Conservation (phyloP, 2,113 vertebrate genomes). For the Chamaetylas fuelleborni region DNA sequence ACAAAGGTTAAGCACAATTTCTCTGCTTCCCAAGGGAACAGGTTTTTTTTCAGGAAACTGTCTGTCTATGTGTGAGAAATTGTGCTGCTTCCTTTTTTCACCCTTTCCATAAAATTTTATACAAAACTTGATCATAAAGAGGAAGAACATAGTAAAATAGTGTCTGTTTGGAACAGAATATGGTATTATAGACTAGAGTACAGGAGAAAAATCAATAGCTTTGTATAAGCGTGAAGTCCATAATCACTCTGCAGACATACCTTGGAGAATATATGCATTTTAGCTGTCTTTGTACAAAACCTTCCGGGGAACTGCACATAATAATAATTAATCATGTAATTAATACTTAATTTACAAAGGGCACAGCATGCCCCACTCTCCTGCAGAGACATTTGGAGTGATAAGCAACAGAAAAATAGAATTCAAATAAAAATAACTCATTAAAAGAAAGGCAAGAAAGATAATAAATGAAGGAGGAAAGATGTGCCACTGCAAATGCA, state of each 20-base stretch:
- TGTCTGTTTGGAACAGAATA: neutral
- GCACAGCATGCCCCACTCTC: slow-evolving; percentile 10
- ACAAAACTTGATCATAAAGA: neutral
- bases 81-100: neutral
- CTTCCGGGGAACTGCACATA: slow-evolving; percentile 30
- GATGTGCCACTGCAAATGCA: neutral
- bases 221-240: slow-evolving; percentile 34
- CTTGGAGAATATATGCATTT: slow-evolving; percentile 56
- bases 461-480: slow-evolving; percentile 6
- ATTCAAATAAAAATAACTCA: slow-evolving; percentile 24
- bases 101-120: neutral
- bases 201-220: slow-evolving; percentile 60
- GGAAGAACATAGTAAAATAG: neutral
- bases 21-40: neutral
- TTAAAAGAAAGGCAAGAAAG: slow-evolving; percentile 6
- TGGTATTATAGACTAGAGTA: neutral
- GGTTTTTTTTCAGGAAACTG: neutral
- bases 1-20: slow-evolving; percentile 20
- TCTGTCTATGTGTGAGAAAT: neutral
- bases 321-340: slow-evolving; percentile 66
- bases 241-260: slow-evolving; percentile 34
- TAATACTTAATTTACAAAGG: slow-evolving; percentile 68
- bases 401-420: slow-evolving; percentile 30
- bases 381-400: slow-evolving; percentile 26
- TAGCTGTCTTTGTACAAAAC: slow-evolving; percentile 37